Conservation (phyloP, 2,888 invertebrate species). For the Frankliniella intonsa region DNA sequence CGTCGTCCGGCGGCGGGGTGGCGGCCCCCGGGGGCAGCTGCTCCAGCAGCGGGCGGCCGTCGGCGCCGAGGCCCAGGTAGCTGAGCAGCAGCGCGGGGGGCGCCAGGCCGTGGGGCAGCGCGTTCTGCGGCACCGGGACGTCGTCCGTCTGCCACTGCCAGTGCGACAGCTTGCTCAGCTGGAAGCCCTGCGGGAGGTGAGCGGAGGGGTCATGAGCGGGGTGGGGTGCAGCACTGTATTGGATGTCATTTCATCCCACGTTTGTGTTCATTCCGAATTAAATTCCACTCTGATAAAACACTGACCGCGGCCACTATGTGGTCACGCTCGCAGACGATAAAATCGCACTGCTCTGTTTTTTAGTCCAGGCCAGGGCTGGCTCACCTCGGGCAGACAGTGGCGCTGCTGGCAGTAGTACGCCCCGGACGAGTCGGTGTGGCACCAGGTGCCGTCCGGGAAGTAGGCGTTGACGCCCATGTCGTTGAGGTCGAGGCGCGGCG, state of each 20-base stretch:
- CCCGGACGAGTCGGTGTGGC: slow-evolving; percentile 59
- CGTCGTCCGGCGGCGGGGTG: slow-evolving; percentile 53
- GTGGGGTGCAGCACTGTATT: too few species aligned
- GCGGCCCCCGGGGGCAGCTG: slow-evolving; percentile 50
- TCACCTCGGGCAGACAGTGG: slow-evolving; percentile 68
- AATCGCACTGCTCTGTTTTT: too few species aligned
- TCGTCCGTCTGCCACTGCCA: slow-evolving; percentile 52
- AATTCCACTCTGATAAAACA: too few species aligned
- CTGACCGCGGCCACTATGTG: too few species aligned
- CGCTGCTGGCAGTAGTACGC: slow-evolving; percentile 70
- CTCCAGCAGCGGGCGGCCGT: slow-evolving; percentile 46
- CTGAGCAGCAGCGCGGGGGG: slow-evolving; percentile 50
- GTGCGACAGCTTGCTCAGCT: slow-evolving; percentile 54
- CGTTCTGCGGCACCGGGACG: slow-evolving; percentile 60
- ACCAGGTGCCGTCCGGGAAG: slow-evolving; percentile 79
- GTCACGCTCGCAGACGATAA: too few species aligned
- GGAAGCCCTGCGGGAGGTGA: slow-evolving; percentile 54
- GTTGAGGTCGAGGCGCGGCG: slow-evolving; percentile 69
- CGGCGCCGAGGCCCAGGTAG: slow-evolving; percentile 10
- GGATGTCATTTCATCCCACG: too few species aligned
- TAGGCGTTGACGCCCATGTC: slow-evolving; percentile 67
- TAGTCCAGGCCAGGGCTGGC: slow-evolving; percentile 29
- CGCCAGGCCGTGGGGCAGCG: slow-evolving; percentile 51
- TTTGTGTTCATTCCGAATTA: too few species aligned
- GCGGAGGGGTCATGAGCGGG: not conserved